Base-by-base conservation (phyloP, 2,888 invertebrate genomes). In the Ornithoptera priamus region DNA sequence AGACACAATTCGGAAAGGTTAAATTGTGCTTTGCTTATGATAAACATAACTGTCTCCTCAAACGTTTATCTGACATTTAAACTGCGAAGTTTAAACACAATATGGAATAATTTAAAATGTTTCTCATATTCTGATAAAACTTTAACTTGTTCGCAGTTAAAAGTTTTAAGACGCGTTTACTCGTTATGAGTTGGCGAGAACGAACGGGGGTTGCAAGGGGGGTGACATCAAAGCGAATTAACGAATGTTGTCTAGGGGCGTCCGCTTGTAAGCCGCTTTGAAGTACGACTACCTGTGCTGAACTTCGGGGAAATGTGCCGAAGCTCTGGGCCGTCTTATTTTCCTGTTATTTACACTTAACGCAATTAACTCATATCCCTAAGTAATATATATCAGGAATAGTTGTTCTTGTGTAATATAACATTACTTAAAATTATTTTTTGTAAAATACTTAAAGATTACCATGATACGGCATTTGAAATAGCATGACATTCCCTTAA, bases 151-250 rank as follows among this genome's bases (percentile, higher is more conserved):
- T 79, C 77, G 75, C 82, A 81, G 86, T 85, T 89, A 85, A 87
- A 90, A 90, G 81, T 89, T 89, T 88, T 86, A 87, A 88, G 89
- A 85, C 86, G 84, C 84, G 84, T 90, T 89, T 90, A 87, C 89
- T 90, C 88, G 87, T 89, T 88, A 89, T 83, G 79, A 78, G 77
- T 78, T 76, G 72, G 69, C 71, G 73, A 73, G 75, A 72, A 72
- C 79, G 79, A 80, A 80, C 75, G 78, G 75, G 81, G 76, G 71
- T 79, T 81, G 75, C 78, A 75, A 81, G 81, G 46, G 30, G 46
- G 84, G 87, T 86, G 84, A 91, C 89, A 91, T 92, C 91, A 92
- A 92, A 92, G 92, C 86, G 90, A 92, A 92, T 92, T 92, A 92
- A 87, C 89, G 88, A 90, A 89, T 90, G 91, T 91, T 92, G 90